Evolutionary conservation across 2,113 vertebrate species (phyloP).

Genomic region (Ceyx margarethae): DNA sequence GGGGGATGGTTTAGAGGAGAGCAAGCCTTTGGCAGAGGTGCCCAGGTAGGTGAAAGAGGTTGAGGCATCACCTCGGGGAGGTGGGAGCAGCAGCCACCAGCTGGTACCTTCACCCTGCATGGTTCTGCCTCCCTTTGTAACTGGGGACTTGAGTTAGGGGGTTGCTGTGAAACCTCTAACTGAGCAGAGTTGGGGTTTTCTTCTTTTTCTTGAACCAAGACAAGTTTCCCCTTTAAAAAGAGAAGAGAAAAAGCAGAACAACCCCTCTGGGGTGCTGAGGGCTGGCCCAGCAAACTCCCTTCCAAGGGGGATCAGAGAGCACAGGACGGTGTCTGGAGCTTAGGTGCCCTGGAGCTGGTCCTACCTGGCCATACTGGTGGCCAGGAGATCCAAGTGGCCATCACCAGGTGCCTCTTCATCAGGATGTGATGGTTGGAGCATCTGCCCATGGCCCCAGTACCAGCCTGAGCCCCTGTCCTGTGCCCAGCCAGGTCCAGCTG

Average conservation of each 20-base stretch:
- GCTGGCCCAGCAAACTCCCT: neutral
- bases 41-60: neutral
- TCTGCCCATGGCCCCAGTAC: rapidly evolving
- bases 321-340: neutral
- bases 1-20: too few relatives aligned
- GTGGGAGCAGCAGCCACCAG: neutral
- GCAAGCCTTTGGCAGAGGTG: neutral
- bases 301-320: neutral
- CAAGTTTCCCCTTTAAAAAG: neutral
- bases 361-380: neutral
- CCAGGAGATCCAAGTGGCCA: rapidly evolving
- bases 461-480: neutral
- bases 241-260: constrained; percentile 44
- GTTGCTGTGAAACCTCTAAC: neutral
- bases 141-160: neutral
- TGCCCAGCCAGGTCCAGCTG: rapidly evolving
- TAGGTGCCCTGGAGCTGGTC: neutral
- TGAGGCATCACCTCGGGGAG: neutral
- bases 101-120: neutral
- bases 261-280: neutral
- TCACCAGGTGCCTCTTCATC: neutral
- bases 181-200: neutral
- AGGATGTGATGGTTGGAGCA: neutral
- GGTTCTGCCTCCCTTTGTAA: neutral
- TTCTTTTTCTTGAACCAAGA: neutral